Percentiles rank a stretch among this genome's conserved stretches.
phyloP scores from a whole-genome alignment of 2,888 invertebrate genomes.

The Erebia palarica region DNA sequence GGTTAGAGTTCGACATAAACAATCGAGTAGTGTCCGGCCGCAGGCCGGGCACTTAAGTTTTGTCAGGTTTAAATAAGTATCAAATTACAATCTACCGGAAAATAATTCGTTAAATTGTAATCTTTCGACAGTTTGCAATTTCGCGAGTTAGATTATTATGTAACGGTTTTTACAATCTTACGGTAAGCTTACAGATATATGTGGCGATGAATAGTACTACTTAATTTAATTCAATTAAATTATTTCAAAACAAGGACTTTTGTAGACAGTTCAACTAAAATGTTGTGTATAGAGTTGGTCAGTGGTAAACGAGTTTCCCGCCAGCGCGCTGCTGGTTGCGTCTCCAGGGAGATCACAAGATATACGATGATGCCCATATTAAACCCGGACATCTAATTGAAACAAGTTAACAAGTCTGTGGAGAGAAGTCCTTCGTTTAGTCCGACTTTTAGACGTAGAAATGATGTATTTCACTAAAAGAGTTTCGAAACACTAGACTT shows the following conservation, averaged over 20 bases:
- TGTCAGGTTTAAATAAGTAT: too few relatives aligned
- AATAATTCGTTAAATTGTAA: too few relatives aligned
- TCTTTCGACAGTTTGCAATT: too few relatives aligned
- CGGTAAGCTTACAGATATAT: too few relatives aligned
- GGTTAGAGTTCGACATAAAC: too few relatives aligned
- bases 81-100: too few relatives aligned
- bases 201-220: not conserved
- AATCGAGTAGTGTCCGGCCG: too few relatives aligned
- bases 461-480: not conserved
- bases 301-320: not conserved
- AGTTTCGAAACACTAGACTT: not conserved
- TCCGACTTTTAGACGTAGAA: not conserved
- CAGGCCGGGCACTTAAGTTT: too few relatives aligned
- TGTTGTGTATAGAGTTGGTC: not conserved
- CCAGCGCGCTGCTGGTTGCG: not conserved
- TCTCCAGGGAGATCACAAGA: not conserved
- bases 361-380: not conserved
- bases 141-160: too few relatives aligned
- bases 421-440: too few relatives aligned
- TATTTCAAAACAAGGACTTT: not conserved
- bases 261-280: not conserved
- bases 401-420: not conserved
- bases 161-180: too few relatives aligned
- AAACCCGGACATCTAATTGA: constrained; percentile 1
- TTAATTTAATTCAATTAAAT: not conserved